These are phyloP conservation scores for Diadema setosum DNA, from an alignment of 35 echinoderm and acorn worm genomes.

Conservation along the genomic window DNA sequence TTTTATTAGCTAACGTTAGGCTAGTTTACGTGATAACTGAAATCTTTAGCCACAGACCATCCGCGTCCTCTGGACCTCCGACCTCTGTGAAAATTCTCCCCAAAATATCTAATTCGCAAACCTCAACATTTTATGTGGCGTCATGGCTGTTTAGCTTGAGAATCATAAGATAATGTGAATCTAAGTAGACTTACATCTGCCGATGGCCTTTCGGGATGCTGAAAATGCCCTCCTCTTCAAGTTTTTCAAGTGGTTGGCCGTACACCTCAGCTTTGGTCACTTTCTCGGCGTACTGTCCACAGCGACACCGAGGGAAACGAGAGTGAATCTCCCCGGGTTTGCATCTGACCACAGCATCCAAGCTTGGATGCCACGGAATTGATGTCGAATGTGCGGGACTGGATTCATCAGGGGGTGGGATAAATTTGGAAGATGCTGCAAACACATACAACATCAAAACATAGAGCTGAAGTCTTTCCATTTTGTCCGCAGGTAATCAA, in stretches of 20 bases:
- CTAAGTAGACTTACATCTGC: not conserved
- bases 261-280: not conserved
- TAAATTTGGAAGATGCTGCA: too few species aligned
- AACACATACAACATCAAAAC: too few species aligned
- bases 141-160: not conserved
- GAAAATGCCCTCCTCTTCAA: not conserved
- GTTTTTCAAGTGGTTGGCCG: not conserved
- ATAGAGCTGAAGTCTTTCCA: too few species aligned
- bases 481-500: too few species aligned
- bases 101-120: too few species aligned
- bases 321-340: not conserved
- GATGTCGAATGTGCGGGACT: too few species aligned
- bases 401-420: too few species aligned
- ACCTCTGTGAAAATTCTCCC: too few species aligned
- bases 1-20: too few species aligned
- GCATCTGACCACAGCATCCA: not conserved
- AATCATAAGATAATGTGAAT: not conserved
- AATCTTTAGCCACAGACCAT: not conserved
- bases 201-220: not conserved
- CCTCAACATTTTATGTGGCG: not conserved
- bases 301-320: not conserved
- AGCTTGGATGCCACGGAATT: not conserved
- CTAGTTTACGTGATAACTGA: too few species aligned
- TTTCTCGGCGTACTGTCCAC: not conserved
- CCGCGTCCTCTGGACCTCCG: not conserved